A percentile compares a stretch with the other conserved stretches of the same genome.
Evolutionary conservation across 2,888 invertebrate genomes (phyloP).

Genomic region (Phortica okadai): DNA sequence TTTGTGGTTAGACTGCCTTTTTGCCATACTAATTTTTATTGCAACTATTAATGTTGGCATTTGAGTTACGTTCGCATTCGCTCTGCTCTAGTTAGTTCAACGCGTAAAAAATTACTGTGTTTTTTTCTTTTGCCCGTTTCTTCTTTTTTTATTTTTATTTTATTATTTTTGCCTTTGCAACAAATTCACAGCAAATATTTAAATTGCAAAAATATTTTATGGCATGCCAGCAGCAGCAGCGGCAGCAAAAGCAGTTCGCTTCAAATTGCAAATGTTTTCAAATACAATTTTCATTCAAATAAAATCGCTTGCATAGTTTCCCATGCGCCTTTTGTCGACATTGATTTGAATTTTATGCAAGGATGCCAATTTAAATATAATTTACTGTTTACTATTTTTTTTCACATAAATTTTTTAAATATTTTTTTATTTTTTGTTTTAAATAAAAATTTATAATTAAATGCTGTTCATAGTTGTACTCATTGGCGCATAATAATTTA

Average conservation of each 20-base stretch:
- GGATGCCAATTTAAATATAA: not conserved
- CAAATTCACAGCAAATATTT: constrained; percentile 14
- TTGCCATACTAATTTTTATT: constrained; percentile 24
- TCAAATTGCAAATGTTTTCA: constrained; percentile 12
- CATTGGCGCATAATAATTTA: constrained; percentile 25
- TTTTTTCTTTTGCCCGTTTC: not conserved
- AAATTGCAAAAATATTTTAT: constrained; percentile 24
- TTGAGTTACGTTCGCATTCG: not conserved
- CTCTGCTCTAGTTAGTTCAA: constrained; percentile 8
- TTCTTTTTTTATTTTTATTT: constrained; percentile 5
- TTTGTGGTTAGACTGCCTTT: not conserved
- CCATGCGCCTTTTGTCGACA: no score
- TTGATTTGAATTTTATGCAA: no score
- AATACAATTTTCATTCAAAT: constrained; percentile 7
- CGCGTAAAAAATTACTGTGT: not conserved
- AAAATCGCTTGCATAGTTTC: not conserved
- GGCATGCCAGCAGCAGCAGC: not conserved
- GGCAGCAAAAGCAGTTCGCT: constrained; percentile 5
- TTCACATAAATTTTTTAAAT: not conserved
- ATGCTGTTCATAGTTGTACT: constrained; percentile 11
- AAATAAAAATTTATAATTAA: constrained; percentile 7
- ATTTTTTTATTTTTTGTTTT: not conserved
- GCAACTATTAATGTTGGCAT: constrained; percentile 20
- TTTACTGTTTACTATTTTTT: not conserved
- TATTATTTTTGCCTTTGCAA: not conserved